Conservation (phyloP, 2,888 invertebrate genomes). For the Drosophila rubida region DNA sequence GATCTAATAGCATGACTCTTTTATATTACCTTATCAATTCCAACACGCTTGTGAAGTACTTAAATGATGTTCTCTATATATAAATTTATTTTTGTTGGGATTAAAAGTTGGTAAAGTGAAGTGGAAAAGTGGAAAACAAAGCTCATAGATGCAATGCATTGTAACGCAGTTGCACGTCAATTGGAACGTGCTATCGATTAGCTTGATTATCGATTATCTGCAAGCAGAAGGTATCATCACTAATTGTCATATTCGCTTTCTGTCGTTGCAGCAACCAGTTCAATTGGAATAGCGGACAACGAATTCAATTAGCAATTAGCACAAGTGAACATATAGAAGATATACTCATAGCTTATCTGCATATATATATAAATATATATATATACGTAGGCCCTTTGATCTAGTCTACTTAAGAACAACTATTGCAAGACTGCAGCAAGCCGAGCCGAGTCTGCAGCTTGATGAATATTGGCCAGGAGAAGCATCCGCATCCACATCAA, state of each 20-base stretch:
- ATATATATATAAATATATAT: not conserved
- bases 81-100: no score
- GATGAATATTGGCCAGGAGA: conserved; percentile 83
- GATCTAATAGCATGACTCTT: no score
- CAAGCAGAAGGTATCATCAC: not conserved
- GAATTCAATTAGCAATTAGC: conserved; percentile 27
- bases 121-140: no score
- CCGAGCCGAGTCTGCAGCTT: conserved; percentile 49
- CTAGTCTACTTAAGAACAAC: conserved; percentile 69
- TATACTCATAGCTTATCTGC: not conserved
- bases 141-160: no score
- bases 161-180: no score
- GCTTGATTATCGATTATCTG: no score
- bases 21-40: no score
- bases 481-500: conserved; percentile 59
- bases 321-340: not conserved
- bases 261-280: conserved; percentile 29
- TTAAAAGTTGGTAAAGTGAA: no score
- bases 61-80: no score
- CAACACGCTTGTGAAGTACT: no score
- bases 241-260: not conserved
- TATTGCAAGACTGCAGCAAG: not conserved
- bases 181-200: no score
- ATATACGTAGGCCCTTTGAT: conserved; percentile 25
- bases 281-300: conserved; percentile 17